Evolutionary conservation across 2,888 invertebrate species (phyloP), one percentile per base, ranked within the genome.

Genomic region (Lingula anatina): DNA sequence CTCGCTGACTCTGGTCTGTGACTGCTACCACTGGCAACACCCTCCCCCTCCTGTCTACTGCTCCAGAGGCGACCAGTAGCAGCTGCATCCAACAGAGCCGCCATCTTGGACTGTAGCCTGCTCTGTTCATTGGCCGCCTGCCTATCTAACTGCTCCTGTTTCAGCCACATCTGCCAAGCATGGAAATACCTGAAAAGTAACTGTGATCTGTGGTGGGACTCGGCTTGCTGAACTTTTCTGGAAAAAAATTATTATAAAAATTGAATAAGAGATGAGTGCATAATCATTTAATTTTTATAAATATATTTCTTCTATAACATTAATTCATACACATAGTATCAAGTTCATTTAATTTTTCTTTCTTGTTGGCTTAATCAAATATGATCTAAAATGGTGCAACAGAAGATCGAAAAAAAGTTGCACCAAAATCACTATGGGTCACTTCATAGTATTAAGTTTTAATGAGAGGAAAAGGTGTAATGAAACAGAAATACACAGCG

Each of bases 61-160:
- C 46, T 45, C 59, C 57, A 54, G 18, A 70, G 54, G 46, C 60
- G 61, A 2, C 71, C 71, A 2, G 63, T 56, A 15, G 69, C 64
- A 23, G 71, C 72, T 5, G 71, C 71, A 28, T 68, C 64, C 26
- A 75, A 60, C 44, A 75, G 59, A 18, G 68, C 62, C 46, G 65
- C 58, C 69, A 75, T 75, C 51, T 74, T 75, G 56, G 54, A 61
- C 27, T 66, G 63, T 2, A 71, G 72, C 24, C 47, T 55, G 20
- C 56, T 57, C 56, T 72, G 68, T 5, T 62, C 66, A 12, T 62
- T 50, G 28, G 64, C 60, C 24, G 72, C 43, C 9, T 62, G 59
- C 5, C 53, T 56, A 12, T 64, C 53, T 12, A 66, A 64, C 44
- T 62, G 60, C 43, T 67, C 57, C 49, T 64, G 56, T 9, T 50